phyloP scores from a whole-genome alignment of 2,113 vertebrate genomes.

The Panthera tigris region DNA sequence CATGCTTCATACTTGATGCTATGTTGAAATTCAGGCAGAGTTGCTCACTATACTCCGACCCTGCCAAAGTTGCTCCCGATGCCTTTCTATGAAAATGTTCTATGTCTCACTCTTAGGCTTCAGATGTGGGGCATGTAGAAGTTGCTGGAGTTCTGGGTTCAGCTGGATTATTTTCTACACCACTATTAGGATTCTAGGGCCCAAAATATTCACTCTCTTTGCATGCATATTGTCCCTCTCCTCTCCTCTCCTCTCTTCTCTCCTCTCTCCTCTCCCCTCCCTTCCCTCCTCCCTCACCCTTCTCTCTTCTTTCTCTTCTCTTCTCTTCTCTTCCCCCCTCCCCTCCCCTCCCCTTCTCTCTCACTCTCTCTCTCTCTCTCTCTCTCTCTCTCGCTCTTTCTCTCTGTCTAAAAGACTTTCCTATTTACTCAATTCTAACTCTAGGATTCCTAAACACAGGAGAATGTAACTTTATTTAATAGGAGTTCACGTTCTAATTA shows the following conservation, averaged over 20 bases:
- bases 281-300: not conserved
- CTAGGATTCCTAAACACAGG: not conserved
- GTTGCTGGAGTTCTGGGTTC: not conserved
- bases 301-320: not conserved
- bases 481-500: not conserved
- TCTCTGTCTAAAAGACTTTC: not conserved
- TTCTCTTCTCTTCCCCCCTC: not conserved
- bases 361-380: not conserved
- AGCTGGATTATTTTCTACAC: not conserved
- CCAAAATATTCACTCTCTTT: not conserved
- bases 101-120: not conserved
- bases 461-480: not conserved
- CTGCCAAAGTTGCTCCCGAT: not conserved
- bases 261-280: fast-evolving
- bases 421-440: not conserved
- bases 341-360: not conserved
- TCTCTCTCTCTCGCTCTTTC: not conserved
- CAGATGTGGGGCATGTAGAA: not conserved
- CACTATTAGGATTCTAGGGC: not conserved
- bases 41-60: not conserved
- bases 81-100: not conserved
- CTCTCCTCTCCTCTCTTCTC: fast-evolving
- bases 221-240: not conserved
- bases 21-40: not conserved
- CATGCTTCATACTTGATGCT: not conserved